Percentiles rank a stretch among this genome's conserved stretches.
Evolutionary conservation across 2,888 invertebrate species (phyloP).

Genomic region (Tetrapedia diversipes): DNA sequence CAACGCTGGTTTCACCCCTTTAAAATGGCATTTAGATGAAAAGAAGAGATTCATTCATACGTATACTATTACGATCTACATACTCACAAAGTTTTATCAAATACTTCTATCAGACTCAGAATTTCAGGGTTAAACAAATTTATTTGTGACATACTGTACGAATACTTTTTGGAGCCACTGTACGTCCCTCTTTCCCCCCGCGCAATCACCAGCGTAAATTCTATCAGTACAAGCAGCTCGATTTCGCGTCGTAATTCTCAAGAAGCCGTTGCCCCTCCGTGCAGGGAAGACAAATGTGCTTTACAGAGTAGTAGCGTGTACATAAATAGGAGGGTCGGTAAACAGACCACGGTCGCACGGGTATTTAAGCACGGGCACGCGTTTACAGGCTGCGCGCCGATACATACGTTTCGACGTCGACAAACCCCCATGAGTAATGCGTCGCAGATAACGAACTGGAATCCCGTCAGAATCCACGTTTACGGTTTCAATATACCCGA

Average conservation of each 20-base stretch:
- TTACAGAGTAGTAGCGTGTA: not conserved
- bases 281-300: conserved; percentile 25
- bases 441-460: conserved; percentile 55
- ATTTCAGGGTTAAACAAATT: no score
- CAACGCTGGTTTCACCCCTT: no score
- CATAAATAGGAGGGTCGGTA: conserved; percentile 22
- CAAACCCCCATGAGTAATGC: conserved; percentile 46
- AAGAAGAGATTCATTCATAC: no score
- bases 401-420: conserved; percentile 15
- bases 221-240: conserved; percentile 3
- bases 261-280: conserved; percentile 23
- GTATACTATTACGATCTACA: no score
- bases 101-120: no score
- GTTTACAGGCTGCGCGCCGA: conserved; percentile 16
- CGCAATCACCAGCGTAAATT: conserved; percentile 2
- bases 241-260: conserved; percentile 30
- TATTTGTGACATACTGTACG: no score
- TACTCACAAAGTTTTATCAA: no score
- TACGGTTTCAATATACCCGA: conserved; percentile 50
- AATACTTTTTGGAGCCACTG: no score
- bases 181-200: no score
- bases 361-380: conserved; percentile 39
- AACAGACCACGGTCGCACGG: conserved; percentile 27
- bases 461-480: conserved; percentile 47
- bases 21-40: no score